These are phyloP conservation scores for Bucco capensis DNA, from an alignment of 2,113 vertebrate genomes.

Conservation along the genomic window DNA sequence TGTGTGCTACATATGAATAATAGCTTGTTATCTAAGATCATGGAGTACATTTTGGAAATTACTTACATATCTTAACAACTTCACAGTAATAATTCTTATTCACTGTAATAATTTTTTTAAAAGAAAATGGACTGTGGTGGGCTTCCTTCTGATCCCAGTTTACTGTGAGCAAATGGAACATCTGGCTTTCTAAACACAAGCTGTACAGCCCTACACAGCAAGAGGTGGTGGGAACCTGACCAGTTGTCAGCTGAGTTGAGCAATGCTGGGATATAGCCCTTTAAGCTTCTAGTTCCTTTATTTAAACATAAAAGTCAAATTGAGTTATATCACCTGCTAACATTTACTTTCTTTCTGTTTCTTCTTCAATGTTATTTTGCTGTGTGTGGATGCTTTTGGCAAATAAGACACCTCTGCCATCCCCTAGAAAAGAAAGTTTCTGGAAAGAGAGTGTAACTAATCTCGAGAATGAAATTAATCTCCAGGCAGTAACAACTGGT, in stretches of 20 bases:
- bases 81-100: neutral
- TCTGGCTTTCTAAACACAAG: neutral
- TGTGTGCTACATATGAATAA: neutral
- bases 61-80: neutral
- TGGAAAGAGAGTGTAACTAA: slow-evolving; percentile 65
- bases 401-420: slow-evolving; percentile 80
- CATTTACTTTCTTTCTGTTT: slow-evolving; percentile 75
- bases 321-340: slow-evolving; percentile 68
- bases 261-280: neutral
- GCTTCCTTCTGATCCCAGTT: neutral
- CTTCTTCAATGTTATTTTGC: slow-evolving; percentile 71
- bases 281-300: slow-evolving; percentile 4
- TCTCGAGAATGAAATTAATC: slow-evolving; percentile 51
- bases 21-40: neutral
- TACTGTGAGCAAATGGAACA: neutral
- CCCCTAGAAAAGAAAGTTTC: slow-evolving; percentile 86
- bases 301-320: slow-evolving; percentile 16
- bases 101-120: neutral
- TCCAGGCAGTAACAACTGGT: slow-evolving; percentile 39
- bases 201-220: neutral
- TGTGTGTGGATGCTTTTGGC: slow-evolving; percentile 74
- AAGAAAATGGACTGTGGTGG: neutral
- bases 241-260: neutral
- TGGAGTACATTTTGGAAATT: neutral
- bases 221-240: neutral